phyloP scores from a whole-genome alignment of 2,888 invertebrate species.

The Leptopilina syphax region DNA sequence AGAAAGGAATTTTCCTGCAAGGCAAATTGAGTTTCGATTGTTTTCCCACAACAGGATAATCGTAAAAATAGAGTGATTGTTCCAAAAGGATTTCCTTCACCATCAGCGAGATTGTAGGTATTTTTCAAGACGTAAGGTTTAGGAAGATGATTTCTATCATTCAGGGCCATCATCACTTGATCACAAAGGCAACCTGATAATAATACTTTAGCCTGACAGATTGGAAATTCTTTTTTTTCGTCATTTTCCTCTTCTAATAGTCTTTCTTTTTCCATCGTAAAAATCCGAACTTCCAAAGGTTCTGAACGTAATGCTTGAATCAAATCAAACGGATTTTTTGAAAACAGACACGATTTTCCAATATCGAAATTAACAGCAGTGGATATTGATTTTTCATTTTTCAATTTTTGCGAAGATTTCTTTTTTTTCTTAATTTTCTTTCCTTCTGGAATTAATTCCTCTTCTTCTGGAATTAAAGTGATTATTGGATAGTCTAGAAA shows the following conservation, averaged over 20 bases:
- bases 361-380: constrained; percentile 56
- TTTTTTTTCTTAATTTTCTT: constrained; percentile 20
- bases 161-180: constrained; percentile 57
- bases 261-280: constrained; percentile 44
- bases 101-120: constrained; percentile 60
- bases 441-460: constrained; percentile 49
- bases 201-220: constrained; percentile 57
- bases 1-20: constrained; percentile 62
- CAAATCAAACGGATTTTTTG: constrained; percentile 56
- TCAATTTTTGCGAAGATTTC: not conserved
- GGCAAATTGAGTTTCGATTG: constrained; percentile 67
- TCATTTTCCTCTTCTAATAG: constrained; percentile 33
- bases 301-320: constrained; percentile 55
- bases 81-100: constrained; percentile 62
- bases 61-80: constrained; percentile 66
- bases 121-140: constrained; percentile 59
- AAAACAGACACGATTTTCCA: constrained; percentile 63
- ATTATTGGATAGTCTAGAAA: constrained; percentile 64
- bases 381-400: not conserved
- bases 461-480: constrained; percentile 58
- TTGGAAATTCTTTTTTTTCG: constrained; percentile 40
- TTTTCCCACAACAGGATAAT: constrained; percentile 69
- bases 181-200: constrained; percentile 61
- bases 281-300: constrained; percentile 55
- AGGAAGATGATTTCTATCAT: constrained; percentile 53